Base-by-base conservation (phyloP, 1,140 invertebrate genomes). In the Lepidurus arcticus region DNA sequence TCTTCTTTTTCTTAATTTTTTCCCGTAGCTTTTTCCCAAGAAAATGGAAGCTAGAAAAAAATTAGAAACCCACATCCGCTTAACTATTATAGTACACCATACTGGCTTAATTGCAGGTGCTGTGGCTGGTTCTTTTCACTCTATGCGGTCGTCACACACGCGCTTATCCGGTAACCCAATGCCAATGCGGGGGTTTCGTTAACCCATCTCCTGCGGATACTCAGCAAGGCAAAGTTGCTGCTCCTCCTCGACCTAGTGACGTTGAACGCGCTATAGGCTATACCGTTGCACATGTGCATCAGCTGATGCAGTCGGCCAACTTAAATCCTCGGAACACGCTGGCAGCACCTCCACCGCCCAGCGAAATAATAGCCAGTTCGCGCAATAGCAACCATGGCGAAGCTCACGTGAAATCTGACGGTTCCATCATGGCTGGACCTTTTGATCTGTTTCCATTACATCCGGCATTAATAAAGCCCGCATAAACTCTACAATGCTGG, bases 381-480 rank as follows among this genome's bases (percentile, higher is more conserved):
- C 53, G n/a, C 13, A 65, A 65, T 65, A 65, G 34, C 34, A 34
- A 65, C 53, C 53, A 65, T 65, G 53, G 53, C 16, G 53, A 65
- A 65, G 8, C 21, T 16, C 53, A 65, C 16, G 53, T 65, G 53
- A 65, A 65, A 65, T 21, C 53, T 65, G 53, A 65, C n/a, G 53
- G 53, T 65, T 65, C 53, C 53, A 65, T 65, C 53, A 65, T 65
- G n/a, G 16, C 53, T 21, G 53, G 53, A 7, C 53, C 53, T 16
- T 65, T 65, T 65, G 53, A 65, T 65, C 16, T 65, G 21, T 65
- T 65, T 65, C 21, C 21, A 13, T 65, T 21, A 65, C 21, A 65
- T 65, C 53, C 53, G 53, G 53, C 53, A 65, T 65, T 21, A 65
- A 65, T 65, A 65, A 65, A 65, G 21, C 53, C 53, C 53, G 53